Base-by-base conservation (phyloP, 2,797 vertebrate species). In the Cynopterus sphinx region DNA sequence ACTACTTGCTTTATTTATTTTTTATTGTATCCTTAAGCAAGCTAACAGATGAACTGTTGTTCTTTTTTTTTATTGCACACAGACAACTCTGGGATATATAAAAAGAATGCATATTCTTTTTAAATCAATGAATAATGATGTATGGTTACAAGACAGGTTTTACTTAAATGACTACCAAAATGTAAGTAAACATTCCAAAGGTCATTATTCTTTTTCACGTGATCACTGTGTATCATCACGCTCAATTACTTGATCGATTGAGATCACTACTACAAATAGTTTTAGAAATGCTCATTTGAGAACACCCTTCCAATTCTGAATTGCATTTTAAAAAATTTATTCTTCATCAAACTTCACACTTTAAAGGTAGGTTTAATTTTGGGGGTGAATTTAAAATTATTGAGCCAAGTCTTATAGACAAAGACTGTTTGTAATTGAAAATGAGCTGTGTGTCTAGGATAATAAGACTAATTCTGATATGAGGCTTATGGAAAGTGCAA, bases 231-330 rank as follows among this genome's bases (percentile, higher is more conserved):
- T 61, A 67, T 77, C 57, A 74, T 81, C 43, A 70, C 74, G 16
- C 19, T 21, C 36, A 46, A 63, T 74, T 57, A 57, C 10, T 91
- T 78, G 7, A 74, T 87, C 28, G 78, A 26, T 91, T 51, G 12
- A 89, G 19, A 9, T 24, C 31, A 63, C 9, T 57, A 39, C 51
- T 79, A 85, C 49, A 82, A 93, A 91, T 70, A 87, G 63, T 87
- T 93, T 86, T 68, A 82, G 63, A 88, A 84, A 94, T 65, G 7
- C n/a, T 90, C 16, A 53, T 83, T 89, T 87, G 39, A 83, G 46
- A 90, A 81, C 22, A 81, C 19, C 26, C 46, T 90, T 83, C n/a
- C 68, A 67, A 92, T 41, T 71, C 36, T 81, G 41, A 57, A 87
- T 85, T 75, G 24, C 19, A 21, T 67, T 96, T 83, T 16, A 6